Evolutionary conservation across 2,113 vertebrate species (phyloP).

Genomic region (Poecile atricapillus): DNA sequence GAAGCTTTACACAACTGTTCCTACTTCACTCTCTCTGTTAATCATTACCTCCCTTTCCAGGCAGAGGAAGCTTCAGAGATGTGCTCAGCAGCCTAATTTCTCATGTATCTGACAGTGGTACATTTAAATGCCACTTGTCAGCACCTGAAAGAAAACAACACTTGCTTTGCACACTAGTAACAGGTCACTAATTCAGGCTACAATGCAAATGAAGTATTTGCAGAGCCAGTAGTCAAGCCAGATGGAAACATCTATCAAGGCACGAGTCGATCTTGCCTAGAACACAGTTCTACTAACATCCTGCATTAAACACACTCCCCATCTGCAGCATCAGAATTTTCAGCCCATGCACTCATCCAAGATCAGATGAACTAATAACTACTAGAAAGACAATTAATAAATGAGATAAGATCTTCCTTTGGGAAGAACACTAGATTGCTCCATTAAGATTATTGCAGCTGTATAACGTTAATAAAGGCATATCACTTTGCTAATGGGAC

Average conservation of each 20-base stretch:
- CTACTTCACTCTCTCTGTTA: background rate
- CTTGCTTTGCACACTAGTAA: background rate
- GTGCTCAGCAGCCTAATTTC: background rate
- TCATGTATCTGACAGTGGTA: background rate
- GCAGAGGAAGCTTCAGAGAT: background rate
- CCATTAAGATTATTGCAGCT: conserved; percentile 57
- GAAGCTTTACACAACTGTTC: background rate
- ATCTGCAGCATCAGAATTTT: background rate
- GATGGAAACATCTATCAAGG: background rate
- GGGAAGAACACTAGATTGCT: conserved; percentile 50
- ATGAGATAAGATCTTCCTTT: conserved; percentile 57
- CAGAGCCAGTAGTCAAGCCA: background rate
- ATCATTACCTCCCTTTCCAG: background rate
- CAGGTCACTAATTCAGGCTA: background rate
- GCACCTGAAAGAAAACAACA: background rate
- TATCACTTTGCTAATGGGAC: conserved; percentile 16
- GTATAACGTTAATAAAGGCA: conserved; percentile 37
- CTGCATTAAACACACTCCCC: background rate
- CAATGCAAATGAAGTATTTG: background rate
- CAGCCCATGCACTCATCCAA: background rate
- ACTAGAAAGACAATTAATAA: conserved; percentile 61
- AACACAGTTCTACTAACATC: background rate
- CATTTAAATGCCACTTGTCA: background rate
- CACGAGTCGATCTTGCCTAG: background rate
- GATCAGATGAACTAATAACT: conserved; percentile 51